Evolutionary conservation across 2,888 invertebrate species (phyloP), one percentile per base, ranked within the genome.

Genomic region (Drosophila pullipes): DNA sequence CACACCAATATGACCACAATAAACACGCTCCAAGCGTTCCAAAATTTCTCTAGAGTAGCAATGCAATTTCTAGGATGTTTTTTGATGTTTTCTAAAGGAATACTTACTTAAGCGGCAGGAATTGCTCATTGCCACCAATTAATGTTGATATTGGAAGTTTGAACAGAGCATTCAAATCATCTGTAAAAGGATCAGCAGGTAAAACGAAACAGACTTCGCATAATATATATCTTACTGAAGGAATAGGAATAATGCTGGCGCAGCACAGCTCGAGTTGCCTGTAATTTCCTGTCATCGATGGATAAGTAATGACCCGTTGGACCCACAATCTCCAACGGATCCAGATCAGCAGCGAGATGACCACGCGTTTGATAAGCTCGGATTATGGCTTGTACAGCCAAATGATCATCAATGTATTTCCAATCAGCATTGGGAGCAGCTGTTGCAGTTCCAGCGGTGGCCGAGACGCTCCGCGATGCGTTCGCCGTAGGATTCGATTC

Each of bases 131-230:
- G 63, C 99, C 99, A 16, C 98, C 98, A 92, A 99, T 99, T 94
- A 97, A 98, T n/a, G 99, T 99, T 25, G 99, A 98, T 7, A 97
- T 96, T 16, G 99, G 99, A 81, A 99, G 94, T 93, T 98, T 97
- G 93, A 99, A 99, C 71, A 97, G 96, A 80, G 98, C 95, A 91
- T 99, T 98, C 96, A 99, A 97, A 93, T 99, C 99, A 83, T 96
- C 96, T 93, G 25, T 39, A 50, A 25, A 47, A 25, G 4, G 7
- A 35, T 16, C 1, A 16, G 9, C 0, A 44, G 2, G 22, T 33
- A 9, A 57, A 4, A 1, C 1, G 28, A 16, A 16, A 18, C 49
- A 28, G n/a, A 11, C 33, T 18, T 37, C 5, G 5, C 4, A 28
- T 47, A n/a, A 7, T 0, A 2, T 16, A 22, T 22, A 30, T 33